phyloP scores from a whole-genome alignment of 2,888 invertebrate genomes.

The Lasioglossum figueresi region DNA sequence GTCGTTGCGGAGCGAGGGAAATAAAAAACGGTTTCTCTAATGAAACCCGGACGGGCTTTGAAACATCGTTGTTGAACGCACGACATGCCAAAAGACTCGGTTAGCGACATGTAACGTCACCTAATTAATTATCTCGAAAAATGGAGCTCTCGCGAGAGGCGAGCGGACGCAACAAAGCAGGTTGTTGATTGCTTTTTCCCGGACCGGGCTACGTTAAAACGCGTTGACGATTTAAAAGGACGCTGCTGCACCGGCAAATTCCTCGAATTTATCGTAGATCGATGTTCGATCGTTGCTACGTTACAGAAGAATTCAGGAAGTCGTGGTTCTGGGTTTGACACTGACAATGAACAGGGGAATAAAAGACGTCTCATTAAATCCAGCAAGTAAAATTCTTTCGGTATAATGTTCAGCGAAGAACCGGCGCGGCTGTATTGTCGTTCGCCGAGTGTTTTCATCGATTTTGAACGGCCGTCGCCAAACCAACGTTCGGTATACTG shows the following conservation, averaged over 20 bases:
- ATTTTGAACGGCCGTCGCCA: slow-evolving; percentile 31
- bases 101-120: neutral
- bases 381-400: neutral
- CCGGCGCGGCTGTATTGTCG: slow-evolving; percentile 22
- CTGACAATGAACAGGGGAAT: neutral
- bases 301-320: neutral
- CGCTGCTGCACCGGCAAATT: neutral
- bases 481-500: slow-evolving; percentile 42
- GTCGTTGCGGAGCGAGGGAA: neutral
- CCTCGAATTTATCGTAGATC: neutral
- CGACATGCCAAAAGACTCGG: neutral
- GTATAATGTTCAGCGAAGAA: neutral
- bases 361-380: neutral
- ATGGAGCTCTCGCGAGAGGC: neutral
- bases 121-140: slow-evolving; percentile 7
- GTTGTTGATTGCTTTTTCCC: neutral
- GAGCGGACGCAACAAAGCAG: neutral
- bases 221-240: neutral
- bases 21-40: neutral
- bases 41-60: neutral
- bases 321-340: neutral
- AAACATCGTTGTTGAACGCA: neutral
- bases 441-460: slow-evolving; percentile 31
- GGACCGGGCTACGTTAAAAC: neutral
- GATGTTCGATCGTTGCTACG: neutral